phyloP scores from a whole-genome alignment of 2,888 invertebrate genomes.

The Cheilosia pagana region DNA sequence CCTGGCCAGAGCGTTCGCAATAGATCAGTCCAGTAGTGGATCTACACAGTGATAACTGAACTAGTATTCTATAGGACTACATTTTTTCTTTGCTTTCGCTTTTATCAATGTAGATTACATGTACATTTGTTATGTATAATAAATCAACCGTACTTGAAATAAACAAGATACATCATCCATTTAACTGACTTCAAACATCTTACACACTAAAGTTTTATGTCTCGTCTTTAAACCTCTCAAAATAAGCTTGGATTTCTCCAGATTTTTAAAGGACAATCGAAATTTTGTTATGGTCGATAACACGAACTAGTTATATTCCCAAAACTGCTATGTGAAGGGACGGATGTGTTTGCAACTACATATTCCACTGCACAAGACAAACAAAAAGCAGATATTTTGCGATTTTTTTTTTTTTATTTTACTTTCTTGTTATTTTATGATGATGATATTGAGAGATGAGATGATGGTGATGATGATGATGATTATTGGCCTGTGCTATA shows the following conservation, averaged over 20 bases:
- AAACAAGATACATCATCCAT: too few relatives aligned
- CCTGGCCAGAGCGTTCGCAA: background rate
- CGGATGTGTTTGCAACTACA: too few relatives aligned
- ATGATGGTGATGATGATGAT: slow-evolving; percentile 59
- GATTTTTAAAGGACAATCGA: too few relatives aligned
- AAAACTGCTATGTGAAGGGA: too few relatives aligned
- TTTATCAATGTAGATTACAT: background rate
- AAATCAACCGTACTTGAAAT: too few relatives aligned
- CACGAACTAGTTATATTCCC: too few relatives aligned
- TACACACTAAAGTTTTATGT: too few relatives aligned
- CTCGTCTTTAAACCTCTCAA: too few relatives aligned
- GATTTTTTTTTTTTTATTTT: slow-evolving; percentile 57
- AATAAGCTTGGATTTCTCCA: too few relatives aligned
- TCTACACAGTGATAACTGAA: background rate
- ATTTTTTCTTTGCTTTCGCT: background rate
- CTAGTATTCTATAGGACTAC: background rate
- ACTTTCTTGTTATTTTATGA: slow-evolving; percentile 71
- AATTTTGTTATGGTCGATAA: too few relatives aligned
- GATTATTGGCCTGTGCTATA: background rate
- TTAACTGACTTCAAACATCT: too few relatives aligned
- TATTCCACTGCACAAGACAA: background rate
- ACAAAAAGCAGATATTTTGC: background rate
- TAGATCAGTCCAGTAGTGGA: background rate
- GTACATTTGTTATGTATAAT: too few relatives aligned
- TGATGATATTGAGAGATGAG: slow-evolving; percentile 48